Percentiles rank a stretch among this genome's conserved stretches.
These are phyloP conservation scores for Myotis daubentonii DNA, from an alignment of 2,797 vertebrate species.

Conservation along the genomic window DNA sequence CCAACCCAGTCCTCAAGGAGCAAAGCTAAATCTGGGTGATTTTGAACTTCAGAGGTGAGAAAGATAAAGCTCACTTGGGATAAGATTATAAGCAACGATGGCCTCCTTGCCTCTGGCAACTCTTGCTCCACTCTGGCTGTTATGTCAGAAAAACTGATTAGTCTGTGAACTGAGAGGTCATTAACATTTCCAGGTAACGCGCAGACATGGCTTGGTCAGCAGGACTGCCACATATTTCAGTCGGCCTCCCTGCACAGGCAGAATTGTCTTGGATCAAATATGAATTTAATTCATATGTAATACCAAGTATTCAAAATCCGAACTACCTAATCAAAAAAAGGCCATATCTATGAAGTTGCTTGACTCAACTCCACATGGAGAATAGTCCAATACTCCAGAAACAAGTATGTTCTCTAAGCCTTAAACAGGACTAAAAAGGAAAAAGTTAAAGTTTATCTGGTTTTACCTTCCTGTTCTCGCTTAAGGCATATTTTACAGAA, in stretches of 20 bases:
- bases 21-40: conserved; percentile 32
- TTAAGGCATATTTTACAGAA: conserved; percentile 55
- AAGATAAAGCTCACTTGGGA: conserved; percentile 13
- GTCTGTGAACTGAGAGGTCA: not conserved
- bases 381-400: not conserved
- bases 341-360: not conserved
- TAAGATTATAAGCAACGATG: conserved; percentile 16
- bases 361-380: not conserved
- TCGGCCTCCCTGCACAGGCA: not conserved
- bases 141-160: not conserved
- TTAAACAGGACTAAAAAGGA: not conserved
- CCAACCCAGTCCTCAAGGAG: not conserved
- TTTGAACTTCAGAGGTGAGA: not conserved
- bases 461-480: conserved; percentile 50
- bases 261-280: not conserved
- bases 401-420: not conserved
- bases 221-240: not conserved
- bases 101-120: not conserved
- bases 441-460: not conserved
- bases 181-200: not conserved
- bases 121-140: not conserved
- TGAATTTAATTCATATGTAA: not conserved
- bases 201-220: not conserved
- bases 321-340: not conserved
- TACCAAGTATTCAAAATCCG: conserved; percentile 35